Evolutionary conservation across 1,140 invertebrate genomes (phyloP), one percentile per base, ranked within the genome.

Genomic region (Idris sp.): DNA sequence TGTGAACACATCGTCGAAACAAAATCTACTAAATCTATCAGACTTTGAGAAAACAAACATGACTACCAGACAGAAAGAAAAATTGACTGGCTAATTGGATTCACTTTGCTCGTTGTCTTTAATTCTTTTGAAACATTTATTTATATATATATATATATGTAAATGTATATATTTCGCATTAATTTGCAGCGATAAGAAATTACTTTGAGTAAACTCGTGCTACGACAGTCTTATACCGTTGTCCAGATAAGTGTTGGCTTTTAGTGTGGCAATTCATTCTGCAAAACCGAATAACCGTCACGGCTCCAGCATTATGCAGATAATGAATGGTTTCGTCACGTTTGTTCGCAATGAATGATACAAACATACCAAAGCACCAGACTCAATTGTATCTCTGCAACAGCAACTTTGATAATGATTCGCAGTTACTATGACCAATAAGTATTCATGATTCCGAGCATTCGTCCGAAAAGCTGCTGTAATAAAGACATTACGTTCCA

Each of bases 241-340:
- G 40, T 13, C 38, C 26, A 38, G 48, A 54, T 71, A 62, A 71
- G 40, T 51, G 28, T 33, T 41, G 33, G 56, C 43, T 56, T 56
- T 56, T 31, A 31, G 61, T 48, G 31, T 25, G 40, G 61, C 51
- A 67, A 56, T 67, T 67, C 30, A 54, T 54, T 67, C 43, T 18
- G 14, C 25, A 31, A 31, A 38, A 67, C 49, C 51, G 35, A 67
- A 56, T 41, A 48, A 46, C 18, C 48, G 31, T 54, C 61, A 36
- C 25, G n/a, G 22, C 11, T 30, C 18, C n/a, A 54, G 15, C 15
- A 65, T 54, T 46, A 54, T 54, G 40, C 49, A 51, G 10, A 33
- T 43, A 51, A 51, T 51, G 59, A 62, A 62, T 51, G 46, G 35
- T 62, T 62, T 62, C 59, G 46, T 62, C 59, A 62, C 61, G 48